These are phyloP conservation scores for Cairina moschata DNA, from an alignment of 2,113 vertebrate species.

Conservation along the genomic window DNA sequence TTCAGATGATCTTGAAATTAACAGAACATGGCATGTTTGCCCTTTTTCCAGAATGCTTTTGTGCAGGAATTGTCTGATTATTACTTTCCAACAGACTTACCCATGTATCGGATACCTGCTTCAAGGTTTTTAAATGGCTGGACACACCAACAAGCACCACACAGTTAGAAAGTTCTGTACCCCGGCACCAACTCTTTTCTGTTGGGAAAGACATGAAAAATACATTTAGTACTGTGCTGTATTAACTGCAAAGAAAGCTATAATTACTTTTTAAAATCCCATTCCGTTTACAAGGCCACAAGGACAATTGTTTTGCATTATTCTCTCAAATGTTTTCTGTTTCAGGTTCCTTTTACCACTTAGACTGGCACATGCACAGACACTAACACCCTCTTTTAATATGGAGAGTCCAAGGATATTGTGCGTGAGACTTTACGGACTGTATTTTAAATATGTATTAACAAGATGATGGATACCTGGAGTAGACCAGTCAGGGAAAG, in stretches of 20 bases:
- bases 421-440: neutral
- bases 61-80: neutral
- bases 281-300: neutral
- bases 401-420: neutral
- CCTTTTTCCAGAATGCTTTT: neutral
- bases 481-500: conserved; percentile 22
- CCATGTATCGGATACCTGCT: neutral
- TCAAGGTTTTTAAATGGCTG: neutral
- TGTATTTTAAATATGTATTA: conserved; percentile 47
- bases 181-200: neutral
- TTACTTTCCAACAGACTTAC: neutral
- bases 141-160: neutral
- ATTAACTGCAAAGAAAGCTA: neutral
- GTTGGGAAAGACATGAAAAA: neutral
- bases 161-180: neutral
- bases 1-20: neutral
- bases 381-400: neutral
- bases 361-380: neutral
- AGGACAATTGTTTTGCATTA: neutral
- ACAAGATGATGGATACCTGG: neutral
- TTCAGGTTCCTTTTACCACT: neutral
- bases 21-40: neutral
- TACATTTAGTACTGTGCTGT: neutral
- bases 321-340: neutral
- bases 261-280: neutral